Base-by-base conservation (phyloP, 1,140 invertebrate genomes). In the Plectrocnemia conspersa region DNA sequence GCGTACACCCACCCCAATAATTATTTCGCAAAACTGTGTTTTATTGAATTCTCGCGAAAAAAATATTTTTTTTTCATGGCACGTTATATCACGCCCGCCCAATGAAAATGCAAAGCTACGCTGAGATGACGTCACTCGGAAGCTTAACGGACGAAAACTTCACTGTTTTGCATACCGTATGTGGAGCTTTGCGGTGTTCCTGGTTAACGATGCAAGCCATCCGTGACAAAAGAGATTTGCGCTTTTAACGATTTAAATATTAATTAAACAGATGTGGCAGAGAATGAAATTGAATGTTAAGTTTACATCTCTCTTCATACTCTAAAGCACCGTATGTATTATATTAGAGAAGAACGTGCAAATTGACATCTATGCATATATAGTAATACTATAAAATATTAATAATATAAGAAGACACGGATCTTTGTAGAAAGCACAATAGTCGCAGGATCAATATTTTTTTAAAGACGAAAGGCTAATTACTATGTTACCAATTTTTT, bases 51-150 rank as follows among this genome's bases (percentile, higher is more conserved):
- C 21, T 9, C 16, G 10, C 36, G 9, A 3, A 2, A 15, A 5
- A 40, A 40, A 40, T 40, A 2, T 18, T 19, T 3, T 13, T 15
- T 5, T 40, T 40, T 40, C 36, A 10, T 54, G 29, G 35, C n/a
- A 36, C 29, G 27, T 54, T 36, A 23, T 24, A 22, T 16, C 16
- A 33, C 16, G 32, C 11, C 35, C 18, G 38, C 33, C 53, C 46
- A 32, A 56, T 56, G 54, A 56, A 56, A 56, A 56, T 56, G 54
- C 54, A 56, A 56, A 56, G 54, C 54, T 40, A 35, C 32, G 27
- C 32, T 49, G 46, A 50, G 35, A 48, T 56, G 54, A 50, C 54
- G 45, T 49, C 46, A 32, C 29, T 23, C 22, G 47, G 25, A 38
- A 13, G 47, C 47, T 50, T 50, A 50, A 35, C 21, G 47, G 47